Evolutionary conservation across 2,888 invertebrate species (phyloP), one percentile per base, ranked within the genome.

Genomic region (Rhaphigaster nebulosa): DNA sequence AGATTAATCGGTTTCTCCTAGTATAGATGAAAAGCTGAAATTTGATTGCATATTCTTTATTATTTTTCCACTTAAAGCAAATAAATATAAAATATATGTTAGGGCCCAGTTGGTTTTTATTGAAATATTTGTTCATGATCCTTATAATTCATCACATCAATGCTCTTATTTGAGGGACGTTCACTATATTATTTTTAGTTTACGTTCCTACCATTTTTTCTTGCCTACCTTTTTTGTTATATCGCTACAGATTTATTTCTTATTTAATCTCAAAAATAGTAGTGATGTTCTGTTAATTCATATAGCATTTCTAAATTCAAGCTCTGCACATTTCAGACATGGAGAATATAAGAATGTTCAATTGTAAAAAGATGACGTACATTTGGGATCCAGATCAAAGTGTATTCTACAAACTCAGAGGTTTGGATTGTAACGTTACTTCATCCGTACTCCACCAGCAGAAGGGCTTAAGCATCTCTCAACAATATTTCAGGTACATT

Each of bases 301-400:
- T 41, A 26, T 12, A 84, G 50, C n/a, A 38, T 76, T 26, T 70
- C 13, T 0, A 13, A 56, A 90, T 23, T 38, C 65, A 20, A 29
- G 26, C 4, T 29, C 29, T 45, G 0, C 34, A 26, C 52, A 70
- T 91, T 92, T 38, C 92, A 94, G 94, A 94, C 91, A 94, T 95
- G 54, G 95, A 95, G 89, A 94, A 94, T 87, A 94, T 96, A 90
- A 95, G 96, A 5, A 95, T 96, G 92, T 98, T 98, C 94, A 95
- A 95, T 0, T 98, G 97, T 93, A 98, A 98, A 93, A 98, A 98
- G 93, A 95, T 97, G 91, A 95, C 95, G 0, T 96, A 98, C 93
- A 95, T 98, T 38, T 98, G 98, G 98, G 97, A 98, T 93, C 94
- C 94, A 0, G 95, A 95, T 54, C 95, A 95, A 45, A 95, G 95